Evolutionary conservation across 23 tunicate genomes (phyloP).

Genomic region (Trididemnum clinides): DNA sequence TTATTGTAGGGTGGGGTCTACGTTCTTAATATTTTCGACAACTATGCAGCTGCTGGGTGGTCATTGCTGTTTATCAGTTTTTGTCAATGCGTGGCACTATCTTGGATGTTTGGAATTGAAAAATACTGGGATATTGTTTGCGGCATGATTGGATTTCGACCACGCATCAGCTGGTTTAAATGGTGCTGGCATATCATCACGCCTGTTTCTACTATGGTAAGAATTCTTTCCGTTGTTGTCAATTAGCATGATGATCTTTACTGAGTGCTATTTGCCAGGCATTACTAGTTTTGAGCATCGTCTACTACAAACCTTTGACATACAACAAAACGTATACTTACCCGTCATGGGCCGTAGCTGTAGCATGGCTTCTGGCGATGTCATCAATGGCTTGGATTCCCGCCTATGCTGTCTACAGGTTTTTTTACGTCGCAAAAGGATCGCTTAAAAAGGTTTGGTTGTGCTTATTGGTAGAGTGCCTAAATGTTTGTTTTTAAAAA

Average conservation of each 20-base stretch:
- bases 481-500: too few relatives aligned
- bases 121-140: slow-evolving; percentile 52
- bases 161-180: slow-evolving; percentile 66
- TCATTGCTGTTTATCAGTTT: slow-evolving; percentile 50
- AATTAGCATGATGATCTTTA: too few relatives aligned
- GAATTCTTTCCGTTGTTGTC: too few relatives aligned
- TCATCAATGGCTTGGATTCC: slow-evolving; percentile 57
- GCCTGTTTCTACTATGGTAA: slow-evolving; percentile 60
- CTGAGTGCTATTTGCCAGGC: slow-evolving; percentile 14
- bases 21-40: slow-evolving; percentile 63
- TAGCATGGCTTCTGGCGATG: slow-evolving; percentile 62
- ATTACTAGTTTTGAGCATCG: slow-evolving; percentile 36
- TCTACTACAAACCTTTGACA: slow-evolving; percentile 52
- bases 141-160: slow-evolving; percentile 68
- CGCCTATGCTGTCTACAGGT: slow-evolving; percentile 39
- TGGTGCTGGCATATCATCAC: slow-evolving; percentile 67
- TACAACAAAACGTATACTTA: slow-evolving; percentile 58
- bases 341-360: slow-evolving; percentile 65
- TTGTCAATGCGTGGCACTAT: slow-evolving; percentile 59
- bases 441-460: slow-evolving; percentile 43
- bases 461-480: too few relatives aligned
- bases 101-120: slow-evolving; percentile 69
- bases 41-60: slow-evolving; percentile 85
- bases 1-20: slow-evolving; percentile 71
- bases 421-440: slow-evolving; percentile 42